Evolutionary conservation across 2,113 vertebrate species (phyloP).

Genomic region (Arvicanthis niloticus): DNA sequence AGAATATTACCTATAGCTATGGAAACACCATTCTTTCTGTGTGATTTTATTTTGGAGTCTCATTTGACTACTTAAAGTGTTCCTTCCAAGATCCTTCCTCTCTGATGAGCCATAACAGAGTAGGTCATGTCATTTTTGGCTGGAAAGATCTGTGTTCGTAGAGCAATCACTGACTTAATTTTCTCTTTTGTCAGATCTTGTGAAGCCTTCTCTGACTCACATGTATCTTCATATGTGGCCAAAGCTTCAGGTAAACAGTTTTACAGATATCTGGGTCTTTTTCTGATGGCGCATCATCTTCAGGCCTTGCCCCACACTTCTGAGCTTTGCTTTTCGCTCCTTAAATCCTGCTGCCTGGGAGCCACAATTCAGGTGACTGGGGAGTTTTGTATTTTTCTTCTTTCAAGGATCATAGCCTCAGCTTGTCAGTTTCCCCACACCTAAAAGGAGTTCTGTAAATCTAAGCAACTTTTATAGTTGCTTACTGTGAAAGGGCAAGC

Average conservation of each 20-base stretch:
- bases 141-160: neutral
- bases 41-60: neutral
- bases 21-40: neutral
- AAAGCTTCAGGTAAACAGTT: neutral
- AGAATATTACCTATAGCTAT: neutral
- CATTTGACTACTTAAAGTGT: neutral
- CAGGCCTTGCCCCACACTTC: neutral
- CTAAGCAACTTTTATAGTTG: neutral
- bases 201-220: neutral
- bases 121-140: neutral
- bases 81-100: neutral
- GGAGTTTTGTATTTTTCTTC: neutral
- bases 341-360: too few species aligned
- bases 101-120: neutral
- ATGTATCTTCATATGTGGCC: neutral
- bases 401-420: neutral
- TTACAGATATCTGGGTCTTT: neutral
- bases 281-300: neutral
- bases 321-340: too few species aligned
- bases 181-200: neutral
- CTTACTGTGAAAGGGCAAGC: neutral
- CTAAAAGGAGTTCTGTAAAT: neutral
- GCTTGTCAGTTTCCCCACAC: neutral
- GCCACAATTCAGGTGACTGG: neutral
- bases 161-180: neutral